A percentile compares a stretch with the other conserved stretches of the same genome.
phyloP scores from a whole-genome alignment of 2,113 vertebrate species.

The Smithornis capensis region DNA sequence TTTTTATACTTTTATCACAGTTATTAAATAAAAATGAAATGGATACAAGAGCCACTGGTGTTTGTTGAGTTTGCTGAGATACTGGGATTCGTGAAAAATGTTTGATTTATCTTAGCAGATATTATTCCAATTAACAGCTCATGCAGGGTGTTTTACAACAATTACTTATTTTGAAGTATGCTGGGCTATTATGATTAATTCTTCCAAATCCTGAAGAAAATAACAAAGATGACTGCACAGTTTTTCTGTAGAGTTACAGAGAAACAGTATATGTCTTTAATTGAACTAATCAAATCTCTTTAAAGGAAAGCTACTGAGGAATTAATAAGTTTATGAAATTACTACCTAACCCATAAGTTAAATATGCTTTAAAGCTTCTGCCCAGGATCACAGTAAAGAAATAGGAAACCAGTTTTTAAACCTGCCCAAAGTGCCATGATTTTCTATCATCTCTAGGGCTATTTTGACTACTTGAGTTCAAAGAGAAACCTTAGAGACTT shows the following conservation, averaged over 20 bases:
- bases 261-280: neutral
- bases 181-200: neutral
- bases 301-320: neutral
- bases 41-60: neutral
- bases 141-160: neutral
- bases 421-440: neutral
- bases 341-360: neutral
- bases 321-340: neutral
- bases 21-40: neutral
- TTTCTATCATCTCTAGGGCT: neutral
- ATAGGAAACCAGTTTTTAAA: neutral
- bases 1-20: neutral
- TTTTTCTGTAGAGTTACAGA: neutral
- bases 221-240: neutral
- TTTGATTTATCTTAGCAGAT: neutral
- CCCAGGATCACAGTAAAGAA: neutral
- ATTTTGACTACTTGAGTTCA: neutral
- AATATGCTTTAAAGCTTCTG: neutral
- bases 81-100: neutral
- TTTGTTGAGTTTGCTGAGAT: neutral
- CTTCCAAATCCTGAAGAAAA: neutral
- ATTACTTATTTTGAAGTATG: slow-evolving; percentile 9
- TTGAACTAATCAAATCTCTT: neutral
- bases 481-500: neutral
- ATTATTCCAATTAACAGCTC: slow-evolving; percentile 15